A percentile compares a stretch with the other conserved stretches of the same genome.
Conservation (phyloP, 2,888 invertebrate genomes). For the Tolmerus cingulatus region DNA sequence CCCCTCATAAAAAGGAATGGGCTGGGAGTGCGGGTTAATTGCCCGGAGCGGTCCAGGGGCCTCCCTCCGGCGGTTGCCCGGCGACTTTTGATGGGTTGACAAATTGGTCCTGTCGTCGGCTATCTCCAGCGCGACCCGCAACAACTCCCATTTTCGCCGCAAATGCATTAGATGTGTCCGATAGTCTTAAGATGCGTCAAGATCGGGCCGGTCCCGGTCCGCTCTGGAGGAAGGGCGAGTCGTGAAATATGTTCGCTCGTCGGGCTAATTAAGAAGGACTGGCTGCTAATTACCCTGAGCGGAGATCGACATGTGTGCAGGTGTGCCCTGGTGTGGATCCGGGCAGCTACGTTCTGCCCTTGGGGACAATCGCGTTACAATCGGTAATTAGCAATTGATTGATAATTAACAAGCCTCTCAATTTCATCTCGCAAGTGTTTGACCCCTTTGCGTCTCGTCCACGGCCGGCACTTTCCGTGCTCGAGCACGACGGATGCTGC, state of each 20-base stretch:
- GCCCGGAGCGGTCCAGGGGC: background rate
- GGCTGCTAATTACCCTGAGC: conserved; percentile 43
- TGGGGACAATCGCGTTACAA: conserved; percentile 58
- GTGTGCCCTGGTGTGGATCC: conserved; percentile 30
- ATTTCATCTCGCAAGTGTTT: conserved; percentile 52
- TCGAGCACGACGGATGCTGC: background rate
- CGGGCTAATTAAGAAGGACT: conserved; percentile 44
- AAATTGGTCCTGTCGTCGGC: background rate
- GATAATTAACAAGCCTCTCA: conserved; percentile 58
- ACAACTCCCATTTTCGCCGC: background rate
- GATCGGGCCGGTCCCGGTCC: background rate
- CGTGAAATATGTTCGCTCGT: conserved; percentile 44
- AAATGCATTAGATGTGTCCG: background rate
- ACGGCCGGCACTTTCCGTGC: background rate
- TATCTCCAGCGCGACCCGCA: background rate
- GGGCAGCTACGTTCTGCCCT: conserved; percentile 44
- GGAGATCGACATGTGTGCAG: conserved; percentile 40
- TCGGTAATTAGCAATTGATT: conserved; percentile 60
- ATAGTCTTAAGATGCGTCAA: conserved; percentile 14
- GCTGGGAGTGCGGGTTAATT: background rate
- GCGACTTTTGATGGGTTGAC: background rate
- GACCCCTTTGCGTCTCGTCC: conserved; percentile 52
- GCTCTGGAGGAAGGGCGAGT: background rate
- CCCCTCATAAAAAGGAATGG: background rate
- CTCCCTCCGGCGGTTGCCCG: background rate